phyloP scores from a whole-genome alignment of 1,140 invertebrate genomes.

The Eubasilissa regina region DNA sequence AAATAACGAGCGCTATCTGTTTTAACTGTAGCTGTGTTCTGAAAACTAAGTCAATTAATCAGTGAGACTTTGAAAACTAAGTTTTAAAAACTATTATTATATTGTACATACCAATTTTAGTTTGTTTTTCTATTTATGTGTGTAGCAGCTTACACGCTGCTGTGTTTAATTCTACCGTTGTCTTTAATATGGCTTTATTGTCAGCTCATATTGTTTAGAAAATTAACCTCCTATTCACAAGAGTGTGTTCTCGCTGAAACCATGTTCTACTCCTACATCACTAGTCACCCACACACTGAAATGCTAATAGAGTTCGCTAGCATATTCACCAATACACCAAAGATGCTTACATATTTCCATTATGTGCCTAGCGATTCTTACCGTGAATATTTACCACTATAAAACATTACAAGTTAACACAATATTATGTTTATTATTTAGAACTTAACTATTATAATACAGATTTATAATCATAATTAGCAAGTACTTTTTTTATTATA shows the following conservation, averaged over 20 bases:
- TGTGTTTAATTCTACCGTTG: background rate
- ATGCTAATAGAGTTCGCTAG: too few species aligned
- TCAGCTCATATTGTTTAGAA: slow-evolving; percentile 21
- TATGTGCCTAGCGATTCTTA: slow-evolving; percentile 11
- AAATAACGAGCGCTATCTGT: too few species aligned
- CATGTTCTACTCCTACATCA: background rate
- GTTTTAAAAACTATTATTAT: too few species aligned
- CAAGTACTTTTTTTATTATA: too few species aligned
- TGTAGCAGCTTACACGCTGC: background rate
- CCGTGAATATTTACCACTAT: background rate
- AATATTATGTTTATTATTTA: slow-evolving; percentile 8
- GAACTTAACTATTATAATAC: background rate
- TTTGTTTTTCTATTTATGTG: too few species aligned
- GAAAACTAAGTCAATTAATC: too few species aligned
- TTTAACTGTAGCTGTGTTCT: too few species aligned
- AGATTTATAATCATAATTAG: background rate
- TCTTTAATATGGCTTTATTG: slow-evolving; percentile 2
- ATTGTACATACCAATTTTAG: too few species aligned
- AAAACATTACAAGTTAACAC: background rate
- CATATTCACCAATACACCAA: background rate
- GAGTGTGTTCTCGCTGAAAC: background rate
- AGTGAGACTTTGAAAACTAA: too few species aligned
- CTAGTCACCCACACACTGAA: background rate
- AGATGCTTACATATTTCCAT: slow-evolving; percentile 3
- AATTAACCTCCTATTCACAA: slow-evolving; percentile 11